These are phyloP conservation scores for Coleophora flavipennella DNA, from an alignment of 2,888 invertebrate genomes.

Conservation along the genomic window DNA sequence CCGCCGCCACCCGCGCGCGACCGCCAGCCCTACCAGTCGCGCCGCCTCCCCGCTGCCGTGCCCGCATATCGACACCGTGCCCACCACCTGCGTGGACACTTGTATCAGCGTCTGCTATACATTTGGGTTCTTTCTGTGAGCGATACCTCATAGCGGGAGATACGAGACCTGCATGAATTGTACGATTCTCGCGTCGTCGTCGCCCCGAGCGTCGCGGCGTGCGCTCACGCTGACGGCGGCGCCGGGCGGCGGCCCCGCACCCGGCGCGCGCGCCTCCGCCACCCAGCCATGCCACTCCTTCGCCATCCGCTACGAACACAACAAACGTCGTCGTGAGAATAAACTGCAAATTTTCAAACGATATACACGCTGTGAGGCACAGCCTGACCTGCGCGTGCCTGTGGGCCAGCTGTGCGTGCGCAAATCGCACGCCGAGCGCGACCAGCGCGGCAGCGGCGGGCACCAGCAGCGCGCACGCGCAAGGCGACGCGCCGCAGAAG, in stretches of 20 bases:
- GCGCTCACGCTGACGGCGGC: neutral
- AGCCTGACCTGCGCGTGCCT: conserved; percentile 24
- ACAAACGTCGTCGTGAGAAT: neutral
- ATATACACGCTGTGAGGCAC: neutral
- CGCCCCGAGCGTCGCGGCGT: neutral
- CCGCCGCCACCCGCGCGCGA: too few species aligned
- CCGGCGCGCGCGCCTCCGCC: conserved; percentile 30
- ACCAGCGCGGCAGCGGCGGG: conserved; percentile 20
- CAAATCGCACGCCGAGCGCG: conserved; percentile 14
- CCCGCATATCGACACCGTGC: neutral
- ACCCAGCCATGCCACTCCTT: conserved; percentile 68
- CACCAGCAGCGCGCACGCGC: conserved; percentile 17
- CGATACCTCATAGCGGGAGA: neutral
- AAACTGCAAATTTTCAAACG: neutral
- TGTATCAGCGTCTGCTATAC: neutral
- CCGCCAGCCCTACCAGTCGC: neutral
- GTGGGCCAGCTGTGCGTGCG: conserved; percentile 15
- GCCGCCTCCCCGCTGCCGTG: neutral
- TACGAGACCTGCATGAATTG: neutral
- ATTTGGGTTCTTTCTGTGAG: neutral
- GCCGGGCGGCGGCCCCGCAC: conserved; percentile 6
- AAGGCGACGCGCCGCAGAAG: conserved; percentile 71
- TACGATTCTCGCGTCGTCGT: neutral
- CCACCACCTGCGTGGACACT: neutral
- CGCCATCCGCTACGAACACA: conserved; percentile 41